These are phyloP conservation scores for Stenotaenia linearis DNA, from an alignment of 2,888 invertebrate genomes.

Conservation along the genomic window DNA sequence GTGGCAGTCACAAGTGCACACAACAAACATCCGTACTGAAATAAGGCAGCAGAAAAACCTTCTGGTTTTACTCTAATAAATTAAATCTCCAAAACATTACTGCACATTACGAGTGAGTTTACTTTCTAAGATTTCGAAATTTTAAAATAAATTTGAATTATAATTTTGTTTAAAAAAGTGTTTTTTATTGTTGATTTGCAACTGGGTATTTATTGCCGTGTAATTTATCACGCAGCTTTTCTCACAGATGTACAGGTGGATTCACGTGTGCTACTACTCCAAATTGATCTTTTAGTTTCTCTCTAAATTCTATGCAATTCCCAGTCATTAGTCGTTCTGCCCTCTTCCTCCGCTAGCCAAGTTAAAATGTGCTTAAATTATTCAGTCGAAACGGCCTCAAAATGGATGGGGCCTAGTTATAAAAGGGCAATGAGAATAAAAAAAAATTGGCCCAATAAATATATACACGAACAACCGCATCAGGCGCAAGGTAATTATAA, in stretches of 20 bases:
- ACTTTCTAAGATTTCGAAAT: not conserved
- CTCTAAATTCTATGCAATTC: not conserved
- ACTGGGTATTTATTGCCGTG: not conserved
- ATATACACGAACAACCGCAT: not conserved
- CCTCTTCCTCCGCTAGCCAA: conserved; percentile 8
- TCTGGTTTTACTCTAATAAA: not conserved
- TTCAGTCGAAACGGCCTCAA: conserved; percentile 6
- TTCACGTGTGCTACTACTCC: not conserved
- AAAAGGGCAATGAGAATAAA: conserved; percentile 12
- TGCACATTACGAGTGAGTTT: not conserved
- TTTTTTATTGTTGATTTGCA: not conserved
- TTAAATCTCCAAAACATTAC: not conserved
- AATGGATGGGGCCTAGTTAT: conserved; percentile 11
- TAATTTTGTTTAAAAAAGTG: not conserved
- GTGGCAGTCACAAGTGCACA: not conserved
- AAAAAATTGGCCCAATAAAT: not conserved
- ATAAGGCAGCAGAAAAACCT: not conserved
- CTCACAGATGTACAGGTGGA: not conserved
- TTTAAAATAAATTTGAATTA: not conserved
- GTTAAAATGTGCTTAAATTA: conserved; percentile 17
- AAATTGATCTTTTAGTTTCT: not conserved
- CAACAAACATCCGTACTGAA: not conserved
- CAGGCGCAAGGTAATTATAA: not conserved
- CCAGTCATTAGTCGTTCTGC: conserved; percentile 10
- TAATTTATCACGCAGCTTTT: not conserved